phyloP scores from a whole-genome alignment of 2,797 vertebrate species.

The Aphelocoma californica region DNA sequence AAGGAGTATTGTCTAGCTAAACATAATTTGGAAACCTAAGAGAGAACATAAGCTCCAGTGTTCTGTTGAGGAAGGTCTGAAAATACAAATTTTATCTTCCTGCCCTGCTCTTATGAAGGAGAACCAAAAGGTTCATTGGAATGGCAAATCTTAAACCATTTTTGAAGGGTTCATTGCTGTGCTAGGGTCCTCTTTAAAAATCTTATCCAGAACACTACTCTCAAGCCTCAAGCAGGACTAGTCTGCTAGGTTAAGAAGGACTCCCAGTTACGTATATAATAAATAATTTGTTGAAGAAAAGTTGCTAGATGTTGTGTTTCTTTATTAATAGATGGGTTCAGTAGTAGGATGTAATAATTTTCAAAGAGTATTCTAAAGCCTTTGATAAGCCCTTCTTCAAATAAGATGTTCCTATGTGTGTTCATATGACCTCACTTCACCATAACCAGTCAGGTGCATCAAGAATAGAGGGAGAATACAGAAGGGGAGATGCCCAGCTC shows the following conservation, averaged over 20 bases:
- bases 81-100: neutral
- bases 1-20: neutral
- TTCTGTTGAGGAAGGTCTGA: neutral
- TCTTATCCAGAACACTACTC: neutral
- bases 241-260: neutral
- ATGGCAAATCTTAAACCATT: neutral
- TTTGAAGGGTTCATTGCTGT: neutral
- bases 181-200: neutral
- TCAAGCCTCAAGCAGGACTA: neutral
- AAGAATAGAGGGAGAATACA: neutral
- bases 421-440: neutral
- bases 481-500: neutral
- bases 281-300: neutral
- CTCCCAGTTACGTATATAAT: neutral
- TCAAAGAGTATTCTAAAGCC: neutral
- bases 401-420: neutral
- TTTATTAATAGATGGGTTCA: neutral
- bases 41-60: neutral
- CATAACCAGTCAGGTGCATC: neutral
- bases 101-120: neutral
- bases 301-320: neutral
- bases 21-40: neutral
- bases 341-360: neutral
- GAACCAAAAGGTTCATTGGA: neutral
- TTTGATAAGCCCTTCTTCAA: neutral